Evolutionary conservation across 2,888 invertebrate species (phyloP), one percentile per base, ranked within the genome.

Genomic region (Amiota mariae): DNA sequence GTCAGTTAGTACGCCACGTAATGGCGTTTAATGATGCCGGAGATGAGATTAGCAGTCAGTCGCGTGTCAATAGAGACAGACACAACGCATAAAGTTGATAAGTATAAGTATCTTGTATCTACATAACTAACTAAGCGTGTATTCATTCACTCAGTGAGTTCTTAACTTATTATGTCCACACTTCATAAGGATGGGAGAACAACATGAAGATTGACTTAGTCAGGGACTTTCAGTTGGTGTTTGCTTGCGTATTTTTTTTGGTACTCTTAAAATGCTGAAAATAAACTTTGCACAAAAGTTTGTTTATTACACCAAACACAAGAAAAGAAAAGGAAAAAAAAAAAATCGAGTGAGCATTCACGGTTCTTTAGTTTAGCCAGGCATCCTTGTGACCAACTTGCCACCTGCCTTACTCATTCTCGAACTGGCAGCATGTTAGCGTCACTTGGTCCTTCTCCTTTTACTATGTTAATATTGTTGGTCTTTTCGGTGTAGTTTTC

Each of bases 91-190:
- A 8, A 18, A 36, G 36, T 36, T 36, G 36, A 36, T 36, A 36
- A 36, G 36, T 36, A 36, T 6, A 48, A 80, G 76, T 80, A 76
- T 75, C 79, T 79, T 75, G 75, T 83, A 88, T 87, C 88, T 86
- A 81, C 86, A 87, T 83, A 85, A 84, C 85, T 82, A 87, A 87
- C 88, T 86, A 83, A 87, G 87, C 87, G 85, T 87, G 80, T 47
- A 70, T 57, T 70, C n/a, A 13, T 9, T 10, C 51, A 18, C 18
- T 68, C 36, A 36, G 4, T 36, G 36, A 36, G 36, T 36, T 73
- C 47, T 15, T 70, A 74, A 76, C 77, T 80, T 80, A 77, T 79
- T 80, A 78, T 82, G 77, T 80, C 81, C 82, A 78, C 82, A 80
- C 79, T 79, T 75, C 75, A 74, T 68, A 72, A 63, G 48, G 59